These are phyloP conservation scores for Temnothorax rugatulus DNA, from an alignment of 2,888 invertebrate species.

Conservation along the genomic window DNA sequence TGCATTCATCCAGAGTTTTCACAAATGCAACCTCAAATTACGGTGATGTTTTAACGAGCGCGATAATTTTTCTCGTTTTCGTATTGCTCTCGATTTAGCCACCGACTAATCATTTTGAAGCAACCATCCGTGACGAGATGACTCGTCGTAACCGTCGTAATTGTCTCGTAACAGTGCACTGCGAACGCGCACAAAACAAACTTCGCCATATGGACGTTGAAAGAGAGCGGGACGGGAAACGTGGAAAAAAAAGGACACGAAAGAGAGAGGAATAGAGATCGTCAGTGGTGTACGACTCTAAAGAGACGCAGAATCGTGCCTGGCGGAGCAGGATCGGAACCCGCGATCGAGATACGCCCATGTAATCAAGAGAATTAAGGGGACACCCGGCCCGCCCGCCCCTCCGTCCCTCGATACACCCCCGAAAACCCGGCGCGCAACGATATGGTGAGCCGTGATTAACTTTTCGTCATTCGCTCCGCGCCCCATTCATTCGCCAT, in stretches of 20 bases:
- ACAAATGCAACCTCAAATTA: conserved; percentile 4
- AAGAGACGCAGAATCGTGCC: conserved; percentile 52
- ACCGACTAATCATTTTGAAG: conserved; percentile 67
- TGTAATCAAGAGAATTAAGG: conserved; percentile 85
- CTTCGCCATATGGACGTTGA: conserved; percentile 83
- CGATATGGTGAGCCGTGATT: conserved; percentile 86
- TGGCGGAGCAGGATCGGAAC: conserved; percentile 68
- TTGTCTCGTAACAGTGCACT: conserved; percentile 83
- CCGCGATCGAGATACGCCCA: conserved; percentile 83
- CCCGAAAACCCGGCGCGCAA: conserved; percentile 74
- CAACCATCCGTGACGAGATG: conserved; percentile 72
- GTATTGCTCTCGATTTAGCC: conserved; percentile 44
- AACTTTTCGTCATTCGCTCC: conserved; percentile 85
- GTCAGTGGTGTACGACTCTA: conserved; percentile 38
- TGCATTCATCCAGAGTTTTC: neutral
- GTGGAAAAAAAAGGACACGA: conserved; percentile 23
- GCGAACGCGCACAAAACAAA: conserved; percentile 79
- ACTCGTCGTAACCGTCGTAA: conserved; percentile 75
- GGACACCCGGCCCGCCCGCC: conserved; percentile 67
- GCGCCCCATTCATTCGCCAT: conserved; percentile 85
- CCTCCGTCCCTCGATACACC: conserved; percentile 68
- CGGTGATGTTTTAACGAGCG: conserved; percentile 29
- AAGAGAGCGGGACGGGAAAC: conserved; percentile 30
- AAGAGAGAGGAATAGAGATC: conserved; percentile 64
- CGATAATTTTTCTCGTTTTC: conserved; percentile 29